Conservation (phyloP, 2,888 invertebrate species). For the Xanthia icteritia region DNA sequence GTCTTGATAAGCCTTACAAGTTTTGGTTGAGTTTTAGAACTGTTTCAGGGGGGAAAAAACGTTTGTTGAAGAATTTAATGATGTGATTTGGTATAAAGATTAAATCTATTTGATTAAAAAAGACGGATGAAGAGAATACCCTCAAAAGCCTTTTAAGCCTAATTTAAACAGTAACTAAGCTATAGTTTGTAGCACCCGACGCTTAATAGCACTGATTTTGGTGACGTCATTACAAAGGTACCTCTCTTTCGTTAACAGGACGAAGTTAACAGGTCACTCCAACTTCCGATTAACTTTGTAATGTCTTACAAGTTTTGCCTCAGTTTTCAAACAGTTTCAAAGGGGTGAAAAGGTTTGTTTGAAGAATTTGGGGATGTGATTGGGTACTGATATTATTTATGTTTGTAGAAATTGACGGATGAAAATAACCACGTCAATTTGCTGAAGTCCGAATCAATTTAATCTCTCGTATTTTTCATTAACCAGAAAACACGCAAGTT, state of each 20-base stretch:
- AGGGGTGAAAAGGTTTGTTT: background rate
- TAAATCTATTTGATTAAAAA: too few species aligned
- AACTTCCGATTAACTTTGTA: slow-evolving; percentile 18
- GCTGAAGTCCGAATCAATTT: background rate
- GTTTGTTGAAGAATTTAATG: background rate
- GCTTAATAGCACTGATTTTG: slow-evolving; percentile 26
- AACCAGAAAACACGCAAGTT: too few species aligned
- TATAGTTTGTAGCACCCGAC: slow-evolving; percentile 3
- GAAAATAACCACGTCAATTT: background rate
- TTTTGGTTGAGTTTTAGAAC: background rate
- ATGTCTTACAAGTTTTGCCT: slow-evolving; percentile 3
- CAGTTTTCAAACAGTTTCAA: slow-evolving; percentile 5
- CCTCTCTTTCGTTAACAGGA: slow-evolving; percentile 17
- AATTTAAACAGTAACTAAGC: too few species aligned
- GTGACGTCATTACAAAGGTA: slow-evolving; percentile 32
- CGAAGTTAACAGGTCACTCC: too few species aligned
- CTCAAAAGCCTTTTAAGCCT: too few species aligned
- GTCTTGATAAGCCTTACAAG: background rate
- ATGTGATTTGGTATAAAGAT: background rate
- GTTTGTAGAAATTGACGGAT: background rate
- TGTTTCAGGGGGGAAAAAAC: background rate
- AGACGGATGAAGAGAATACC: too few species aligned
- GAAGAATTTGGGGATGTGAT: background rate
- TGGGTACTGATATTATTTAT: background rate
- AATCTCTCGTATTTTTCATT: background rate